A percentile compares a stretch with the other conserved stretches of the same genome.
Evolutionary conservation across 2,888 invertebrate genomes (phyloP).

Genomic region (Thecocarcelia acutangulata): DNA sequence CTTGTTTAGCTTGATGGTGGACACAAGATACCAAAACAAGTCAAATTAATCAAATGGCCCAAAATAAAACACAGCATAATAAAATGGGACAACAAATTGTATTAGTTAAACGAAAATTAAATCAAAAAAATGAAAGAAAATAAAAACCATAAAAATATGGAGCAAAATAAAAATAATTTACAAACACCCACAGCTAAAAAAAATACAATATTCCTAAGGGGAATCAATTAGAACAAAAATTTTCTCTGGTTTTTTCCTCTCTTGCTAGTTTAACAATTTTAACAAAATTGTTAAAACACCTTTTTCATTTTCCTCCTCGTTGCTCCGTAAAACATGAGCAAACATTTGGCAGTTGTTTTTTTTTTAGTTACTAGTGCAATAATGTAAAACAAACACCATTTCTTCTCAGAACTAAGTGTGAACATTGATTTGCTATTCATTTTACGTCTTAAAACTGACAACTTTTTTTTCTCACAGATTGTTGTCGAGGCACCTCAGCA

Average conservation of each 20-base stretch:
- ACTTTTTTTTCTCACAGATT: no score
- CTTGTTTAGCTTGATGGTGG: conserved; percentile 54
- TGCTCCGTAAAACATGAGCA: conserved; percentile 32
- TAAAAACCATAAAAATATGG: conserved; percentile 19
- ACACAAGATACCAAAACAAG: conserved; percentile 58
- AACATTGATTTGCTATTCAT: not conserved
- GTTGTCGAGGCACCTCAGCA: no score
- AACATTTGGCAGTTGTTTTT: conserved; percentile 35
- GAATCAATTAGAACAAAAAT: conserved; percentile 68
- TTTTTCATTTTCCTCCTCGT: conserved; percentile 34
- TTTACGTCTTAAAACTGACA: no score
- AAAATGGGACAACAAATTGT: conserved; percentile 8
- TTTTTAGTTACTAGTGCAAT: conserved; percentile 16
- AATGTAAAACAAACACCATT: conserved; percentile 36
- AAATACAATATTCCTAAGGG: conserved; percentile 58
- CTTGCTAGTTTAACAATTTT: conserved; percentile 52
- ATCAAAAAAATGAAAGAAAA: not conserved
- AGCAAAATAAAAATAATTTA: conserved; percentile 18
- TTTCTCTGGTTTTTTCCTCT: conserved; percentile 33
- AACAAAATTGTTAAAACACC: conserved; percentile 65
- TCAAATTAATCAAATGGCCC: conserved; percentile 46
- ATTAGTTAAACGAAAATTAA: conserved; percentile 54
- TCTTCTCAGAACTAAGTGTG: not conserved
- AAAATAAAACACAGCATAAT: conserved; percentile 10
- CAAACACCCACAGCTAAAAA: conserved; percentile 50